Conservation (phyloP, 2,797 vertebrate genomes). For the Chaetodon trifasciatus region DNA sequence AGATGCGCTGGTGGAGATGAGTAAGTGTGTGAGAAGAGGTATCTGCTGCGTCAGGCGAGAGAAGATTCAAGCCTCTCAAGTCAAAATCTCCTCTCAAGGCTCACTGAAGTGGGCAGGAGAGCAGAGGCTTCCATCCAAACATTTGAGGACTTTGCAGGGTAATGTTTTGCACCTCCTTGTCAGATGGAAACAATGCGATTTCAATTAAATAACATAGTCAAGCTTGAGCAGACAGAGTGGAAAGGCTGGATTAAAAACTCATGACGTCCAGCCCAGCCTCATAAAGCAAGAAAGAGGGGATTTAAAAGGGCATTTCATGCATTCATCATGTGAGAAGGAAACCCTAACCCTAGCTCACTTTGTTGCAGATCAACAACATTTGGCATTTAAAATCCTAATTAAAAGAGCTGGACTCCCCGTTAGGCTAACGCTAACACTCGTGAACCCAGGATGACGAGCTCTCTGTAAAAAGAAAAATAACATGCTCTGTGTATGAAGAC, state of each 20-base stretch:
- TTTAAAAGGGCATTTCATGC: constrained; percentile 55
- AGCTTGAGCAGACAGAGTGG: not conserved
- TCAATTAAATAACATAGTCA: not conserved
- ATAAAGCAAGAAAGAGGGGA: constrained; percentile 17
- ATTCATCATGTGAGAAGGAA: constrained; percentile 52
- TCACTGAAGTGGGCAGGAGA: not conserved
- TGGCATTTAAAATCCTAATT: constrained; percentile 78
- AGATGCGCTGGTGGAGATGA: constrained; percentile 4
- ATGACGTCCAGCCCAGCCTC: not conserved
- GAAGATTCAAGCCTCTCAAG: not conserved
- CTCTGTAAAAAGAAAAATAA: constrained; percentile 1
- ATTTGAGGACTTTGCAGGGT: not conserved
- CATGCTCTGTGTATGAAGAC: not conserved
- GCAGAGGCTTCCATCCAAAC: not conserved
- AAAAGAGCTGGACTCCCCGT: constrained; percentile 50
- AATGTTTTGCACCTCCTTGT: not conserved
- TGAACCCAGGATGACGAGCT: constrained; percentile 43
- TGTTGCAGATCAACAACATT: constrained; percentile 71
- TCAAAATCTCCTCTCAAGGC: not conserved
- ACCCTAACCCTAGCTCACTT: constrained; percentile 62
- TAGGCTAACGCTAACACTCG: constrained; percentile 53
- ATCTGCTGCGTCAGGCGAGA: constrained; percentile 8
- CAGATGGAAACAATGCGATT: not conserved
- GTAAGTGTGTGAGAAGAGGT: not conserved
- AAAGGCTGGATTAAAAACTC: not conserved